Conservation (phyloP, 2,888 invertebrate genomes). For the Ennomos quercinarius region DNA sequence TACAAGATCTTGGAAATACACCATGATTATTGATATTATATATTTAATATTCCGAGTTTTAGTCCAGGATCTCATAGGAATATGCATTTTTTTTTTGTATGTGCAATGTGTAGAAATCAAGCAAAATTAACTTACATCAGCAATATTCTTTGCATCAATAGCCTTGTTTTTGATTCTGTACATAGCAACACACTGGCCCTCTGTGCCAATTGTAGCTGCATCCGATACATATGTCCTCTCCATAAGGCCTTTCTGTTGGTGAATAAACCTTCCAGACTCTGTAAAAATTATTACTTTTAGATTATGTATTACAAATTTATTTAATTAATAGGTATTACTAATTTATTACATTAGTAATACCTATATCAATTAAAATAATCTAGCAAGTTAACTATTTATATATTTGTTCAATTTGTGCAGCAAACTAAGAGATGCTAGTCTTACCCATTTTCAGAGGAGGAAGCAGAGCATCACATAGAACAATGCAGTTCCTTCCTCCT, state of each 20-base stretch:
- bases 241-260: slow-evolving; percentile 73
- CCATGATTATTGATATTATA: too few relatives aligned
- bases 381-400: too few relatives aligned
- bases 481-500: slow-evolving; percentile 86
- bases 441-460: slow-evolving; percentile 88
- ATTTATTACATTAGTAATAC: too few relatives aligned
- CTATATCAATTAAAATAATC: background rate
- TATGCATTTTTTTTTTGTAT: too few relatives aligned
- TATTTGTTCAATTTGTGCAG: too few relatives aligned
- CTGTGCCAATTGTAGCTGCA: slow-evolving; percentile 83
- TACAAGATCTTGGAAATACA: too few relatives aligned
- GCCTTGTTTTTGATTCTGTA: slow-evolving; percentile 87
- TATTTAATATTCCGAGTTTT: too few relatives aligned
- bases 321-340: too few relatives aligned
- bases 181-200: slow-evolving; percentile 88
- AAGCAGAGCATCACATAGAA: slow-evolving; percentile 88
- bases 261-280: slow-evolving; percentile 87
- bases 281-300: background rate
- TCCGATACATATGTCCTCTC: slow-evolving; percentile 87
- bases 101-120: too few relatives aligned
- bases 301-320: background rate
- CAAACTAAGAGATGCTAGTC: background rate
- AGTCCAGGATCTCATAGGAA: too few relatives aligned
- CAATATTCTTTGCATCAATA: slow-evolving; percentile 88
- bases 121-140: slow-evolving; percentile 80